Base-by-base conservation (phyloP, 2,113 vertebrate genomes). In the Boleophthalmus pectinirostris region DNA sequence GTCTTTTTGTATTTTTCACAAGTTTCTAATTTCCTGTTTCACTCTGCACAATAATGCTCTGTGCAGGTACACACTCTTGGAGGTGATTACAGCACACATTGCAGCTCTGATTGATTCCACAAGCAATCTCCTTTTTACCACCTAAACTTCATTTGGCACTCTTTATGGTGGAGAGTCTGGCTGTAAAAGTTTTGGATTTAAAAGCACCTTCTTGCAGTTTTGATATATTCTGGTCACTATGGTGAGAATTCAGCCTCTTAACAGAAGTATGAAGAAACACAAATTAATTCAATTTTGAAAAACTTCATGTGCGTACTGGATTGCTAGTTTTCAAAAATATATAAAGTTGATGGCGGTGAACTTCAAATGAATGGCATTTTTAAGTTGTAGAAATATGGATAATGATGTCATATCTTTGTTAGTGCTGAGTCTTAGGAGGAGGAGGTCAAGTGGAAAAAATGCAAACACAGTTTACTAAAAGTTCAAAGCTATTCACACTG, bases 11-110 rank as follows among this genome's bases (percentile, higher is more conserved):
- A 15, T 25, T 61, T 33, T 33, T 61, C 12, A 58, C 18, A 23
- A 58, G 56, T 58, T 61, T 61, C 13, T 60, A 29, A 61, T 61
- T 61, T 61, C 58, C 58, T 61, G 15, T 61, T 29, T 61, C 13
- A 13, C 58, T 9, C 15, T 2, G 58, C 58, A 16, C 58, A 33
- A 8, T 33, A 61, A 18, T 29, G 24, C 2, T 9, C 24, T 29
- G 58, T 33, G 15, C 25, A 61, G 58, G 58, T 61, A 33, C 16
- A 33, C 58, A 61, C 13, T 33, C 6, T 33, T 61, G 33, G 25
- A 35, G 16, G 58, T 61, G 24, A 58, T 61, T 61, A 25, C 58
- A 33, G 25, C 7, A 25, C 33, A 15, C 58, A 61, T 15, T 61
- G 21, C 56, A 58, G 23, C 21, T 2, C 56, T 25, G 56, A 58